Evolutionary conservation across 2,888 invertebrate genomes (phyloP).

Genomic region (Stomorhina lunata): DNA sequence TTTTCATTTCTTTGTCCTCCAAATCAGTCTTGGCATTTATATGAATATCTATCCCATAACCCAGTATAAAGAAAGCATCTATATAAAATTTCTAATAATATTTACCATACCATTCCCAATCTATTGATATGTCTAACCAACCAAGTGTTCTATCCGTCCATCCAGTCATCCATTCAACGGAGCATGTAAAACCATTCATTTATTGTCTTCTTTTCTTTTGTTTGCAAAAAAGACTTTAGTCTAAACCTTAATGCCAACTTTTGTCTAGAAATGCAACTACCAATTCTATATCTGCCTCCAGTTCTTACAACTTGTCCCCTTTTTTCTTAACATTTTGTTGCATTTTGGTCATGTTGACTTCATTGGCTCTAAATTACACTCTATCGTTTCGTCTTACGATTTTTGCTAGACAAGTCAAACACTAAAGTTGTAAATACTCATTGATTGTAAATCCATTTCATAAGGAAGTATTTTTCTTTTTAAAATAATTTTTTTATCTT

Average conservation of each 20-base stretch:
- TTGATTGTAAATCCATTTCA: slow-evolving; percentile 61
- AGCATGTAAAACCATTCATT: slow-evolving; percentile 43
- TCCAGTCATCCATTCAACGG: neutral
- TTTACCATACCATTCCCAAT: slow-evolving; percentile 35
- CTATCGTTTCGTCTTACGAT: too few species aligned
- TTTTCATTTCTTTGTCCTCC: neutral
- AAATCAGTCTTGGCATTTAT: neutral
- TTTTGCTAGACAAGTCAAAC: slow-evolving; percentile 18
- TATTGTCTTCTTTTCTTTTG: slow-evolving; percentile 22
- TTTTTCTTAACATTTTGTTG: slow-evolving; percentile 1
- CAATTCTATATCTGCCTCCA: slow-evolving; percentile 19
- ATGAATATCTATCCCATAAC: neutral
- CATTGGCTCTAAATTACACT: slow-evolving; percentile 48
- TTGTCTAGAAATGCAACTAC: slow-evolving; percentile 11
- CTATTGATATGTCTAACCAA: slow-evolving; percentile 16
- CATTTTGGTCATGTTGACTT: slow-evolving; percentile 43
- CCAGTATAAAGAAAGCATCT: neutral
- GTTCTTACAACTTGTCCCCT: neutral
- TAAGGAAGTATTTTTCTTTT: slow-evolving; percentile 60
- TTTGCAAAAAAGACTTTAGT: slow-evolving; percentile 12
- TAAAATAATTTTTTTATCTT: slow-evolving; percentile 1
- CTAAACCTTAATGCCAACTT: slow-evolving; percentile 7
- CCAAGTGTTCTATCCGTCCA: neutral
- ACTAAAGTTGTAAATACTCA: slow-evolving; percentile 33
- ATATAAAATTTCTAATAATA: slow-evolving; percentile 41